These are phyloP conservation scores for Bombycilla garrulus DNA, from an alignment of 2,113 vertebrate species.

Conservation along the genomic window DNA sequence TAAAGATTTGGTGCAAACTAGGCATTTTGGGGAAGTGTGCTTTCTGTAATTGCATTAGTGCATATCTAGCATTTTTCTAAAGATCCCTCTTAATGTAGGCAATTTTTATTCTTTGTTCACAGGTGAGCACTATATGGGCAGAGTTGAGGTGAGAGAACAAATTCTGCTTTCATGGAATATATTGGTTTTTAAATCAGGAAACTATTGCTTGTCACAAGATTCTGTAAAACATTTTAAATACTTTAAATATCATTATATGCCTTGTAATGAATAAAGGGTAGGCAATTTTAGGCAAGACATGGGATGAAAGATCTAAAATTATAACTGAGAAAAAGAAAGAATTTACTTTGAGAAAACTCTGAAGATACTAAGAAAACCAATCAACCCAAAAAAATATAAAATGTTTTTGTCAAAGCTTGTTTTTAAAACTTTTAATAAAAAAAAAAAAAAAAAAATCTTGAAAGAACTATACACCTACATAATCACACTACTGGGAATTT, in stretches of 20 bases:
- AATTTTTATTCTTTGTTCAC: background rate
- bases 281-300: background rate
- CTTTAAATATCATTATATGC: background rate
- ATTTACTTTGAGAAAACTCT: background rate
- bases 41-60: background rate
- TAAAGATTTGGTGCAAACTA: background rate
- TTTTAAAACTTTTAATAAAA: background rate
- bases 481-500: background rate
- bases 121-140: background rate
- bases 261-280: background rate
- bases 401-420: background rate
- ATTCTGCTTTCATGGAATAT: background rate
- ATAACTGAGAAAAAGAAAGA: background rate
- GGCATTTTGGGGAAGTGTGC: background rate
- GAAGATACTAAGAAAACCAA: background rate
- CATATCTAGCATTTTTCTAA: background rate
- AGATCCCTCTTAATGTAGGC: background rate
- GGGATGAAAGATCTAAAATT: background rate
- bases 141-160: background rate
- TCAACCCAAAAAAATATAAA: background rate
- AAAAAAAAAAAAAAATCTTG: background rate
- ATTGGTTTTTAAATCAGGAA: background rate
- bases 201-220: background rate
- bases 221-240: background rate
- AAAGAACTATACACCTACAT: background rate